Percentiles rank a stretch among this genome's conserved stretches.
Evolutionary conservation across 2,888 invertebrate genomes (phyloP).

Genomic region (Acleris holmiana): DNA sequence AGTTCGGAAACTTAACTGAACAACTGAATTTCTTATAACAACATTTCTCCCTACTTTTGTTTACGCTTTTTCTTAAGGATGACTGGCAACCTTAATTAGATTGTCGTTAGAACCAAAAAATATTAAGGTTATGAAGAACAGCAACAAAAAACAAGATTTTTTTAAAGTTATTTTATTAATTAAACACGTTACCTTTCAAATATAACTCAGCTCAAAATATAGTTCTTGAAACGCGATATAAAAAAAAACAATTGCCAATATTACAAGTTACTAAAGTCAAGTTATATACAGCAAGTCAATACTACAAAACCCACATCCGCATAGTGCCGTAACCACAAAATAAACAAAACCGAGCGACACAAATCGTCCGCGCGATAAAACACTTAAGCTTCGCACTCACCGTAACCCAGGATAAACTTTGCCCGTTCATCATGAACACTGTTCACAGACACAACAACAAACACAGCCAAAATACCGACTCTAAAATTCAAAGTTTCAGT

Average conservation of each 20-base stretch:
- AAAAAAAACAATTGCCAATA: too few relatives aligned
- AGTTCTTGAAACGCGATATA: too few relatives aligned
- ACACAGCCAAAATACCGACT: constrained; percentile 44
- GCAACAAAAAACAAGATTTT: background rate
- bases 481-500: constrained; percentile 45
- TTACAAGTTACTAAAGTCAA: too few relatives aligned
- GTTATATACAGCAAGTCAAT: background rate
- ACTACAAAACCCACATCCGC: constrained; percentile 16
- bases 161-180: too few relatives aligned
- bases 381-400: constrained; percentile 54
- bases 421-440: constrained; percentile 64
- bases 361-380: constrained; percentile 35
- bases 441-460: constrained; percentile 60
- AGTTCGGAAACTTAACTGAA: background rate
- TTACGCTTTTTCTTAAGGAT: background rate
- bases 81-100: constrained; percentile 1
- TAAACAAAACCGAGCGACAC: constrained; percentile 31
- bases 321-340: constrained; percentile 24
- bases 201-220: background rate
- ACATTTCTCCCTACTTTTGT: constrained; percentile 9
- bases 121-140: background rate
- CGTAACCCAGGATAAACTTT: constrained; percentile 65
- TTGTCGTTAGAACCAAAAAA: background rate
- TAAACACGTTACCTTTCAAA: background rate
- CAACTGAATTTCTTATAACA: constrained; percentile 9